phyloP scores from a whole-genome alignment of 2,797 vertebrate species.

The Botia kubotai region DNA sequence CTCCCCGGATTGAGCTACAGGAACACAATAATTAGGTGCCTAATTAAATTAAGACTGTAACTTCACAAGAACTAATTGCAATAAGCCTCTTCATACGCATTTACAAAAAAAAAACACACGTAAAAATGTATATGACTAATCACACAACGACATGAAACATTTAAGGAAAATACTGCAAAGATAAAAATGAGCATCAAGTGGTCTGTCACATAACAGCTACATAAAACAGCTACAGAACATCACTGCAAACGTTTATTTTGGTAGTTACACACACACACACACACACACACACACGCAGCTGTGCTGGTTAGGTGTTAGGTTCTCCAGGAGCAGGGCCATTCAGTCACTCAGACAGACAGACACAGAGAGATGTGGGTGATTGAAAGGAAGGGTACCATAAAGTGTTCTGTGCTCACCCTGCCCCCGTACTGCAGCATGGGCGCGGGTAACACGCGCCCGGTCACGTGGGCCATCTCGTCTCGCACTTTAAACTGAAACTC shows the following conservation, averaged over 20 bases:
- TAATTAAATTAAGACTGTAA: background rate
- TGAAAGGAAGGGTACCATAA: conserved; percentile 81
- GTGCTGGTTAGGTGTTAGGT: conserved; percentile 56
- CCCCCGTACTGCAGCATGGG: conserved; percentile 99
- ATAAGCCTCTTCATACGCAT: no score
- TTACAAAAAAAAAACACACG: no score
- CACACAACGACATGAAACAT: no score
- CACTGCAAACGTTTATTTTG: background rate
- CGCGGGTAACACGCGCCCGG: conserved; percentile 95
- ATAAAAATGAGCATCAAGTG: background rate
- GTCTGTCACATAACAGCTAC: background rate
- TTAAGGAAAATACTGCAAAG: background rate
- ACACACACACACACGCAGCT: conserved; percentile 57
- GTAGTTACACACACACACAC: conserved; percentile 54
- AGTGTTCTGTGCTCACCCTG: conserved; percentile 90
- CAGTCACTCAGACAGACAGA: conserved; percentile 65
- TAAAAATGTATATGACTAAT: background rate
- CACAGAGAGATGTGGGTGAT: conserved; percentile 75
- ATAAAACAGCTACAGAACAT: background rate
- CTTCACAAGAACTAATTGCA: background rate
- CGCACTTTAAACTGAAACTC: conserved; percentile 98
- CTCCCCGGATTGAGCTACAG: no score
- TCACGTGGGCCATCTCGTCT: conserved; percentile 99
- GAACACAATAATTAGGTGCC: no score
- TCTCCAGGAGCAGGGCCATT: conserved; percentile 55